These are phyloP conservation scores for Sphaerophoria rueppellii DNA, from an alignment of 2,888 invertebrate genomes.

Conservation along the genomic window DNA sequence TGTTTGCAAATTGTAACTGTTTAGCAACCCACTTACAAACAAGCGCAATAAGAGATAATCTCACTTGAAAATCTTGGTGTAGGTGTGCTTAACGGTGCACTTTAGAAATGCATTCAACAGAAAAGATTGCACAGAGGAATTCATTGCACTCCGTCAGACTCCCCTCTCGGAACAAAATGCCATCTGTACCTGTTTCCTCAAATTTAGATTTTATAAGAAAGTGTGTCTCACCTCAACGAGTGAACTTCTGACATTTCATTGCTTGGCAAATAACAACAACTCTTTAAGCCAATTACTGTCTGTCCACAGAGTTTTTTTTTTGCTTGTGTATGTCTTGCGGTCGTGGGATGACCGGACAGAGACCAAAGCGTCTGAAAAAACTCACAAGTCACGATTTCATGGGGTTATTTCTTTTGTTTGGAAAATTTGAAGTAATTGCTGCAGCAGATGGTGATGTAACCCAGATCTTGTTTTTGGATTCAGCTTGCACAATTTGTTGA, in stretches of 20 bases:
- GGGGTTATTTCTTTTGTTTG: slow-evolving; percentile 36
- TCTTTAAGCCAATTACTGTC: slow-evolving; percentile 51
- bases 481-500: background rate
- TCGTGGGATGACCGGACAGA: slow-evolving; percentile 6
- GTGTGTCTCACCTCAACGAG: slow-evolving; percentile 43
- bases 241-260: slow-evolving; percentile 64
- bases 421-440: slow-evolving; percentile 35
- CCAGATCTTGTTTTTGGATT: slow-evolving; percentile 9
- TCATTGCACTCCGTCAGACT: too few relatives aligned
- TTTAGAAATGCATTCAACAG: slow-evolving; percentile 22
- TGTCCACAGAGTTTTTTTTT: slow-evolving; percentile 13
- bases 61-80: slow-evolving; percentile 8
- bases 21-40: slow-evolving; percentile 11
- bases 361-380: background rate
- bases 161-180: background rate
- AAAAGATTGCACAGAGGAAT: slow-evolving; percentile 2
- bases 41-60: slow-evolving; percentile 2
- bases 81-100: slow-evolving; percentile 25
- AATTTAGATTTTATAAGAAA: slow-evolving; percentile 41
- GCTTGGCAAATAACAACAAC: slow-evolving; percentile 33
- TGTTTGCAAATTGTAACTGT: slow-evolving; percentile 21
- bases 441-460: slow-evolving; percentile 55
- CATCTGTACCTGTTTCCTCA: background rate
- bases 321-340: background rate
- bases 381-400: slow-evolving; percentile 50